A percentile compares a stretch with the other conserved stretches of the same genome.
Evolutionary conservation across 2,797 vertebrate genomes (phyloP).

Genomic region (Coregonus suidteri): DNA sequence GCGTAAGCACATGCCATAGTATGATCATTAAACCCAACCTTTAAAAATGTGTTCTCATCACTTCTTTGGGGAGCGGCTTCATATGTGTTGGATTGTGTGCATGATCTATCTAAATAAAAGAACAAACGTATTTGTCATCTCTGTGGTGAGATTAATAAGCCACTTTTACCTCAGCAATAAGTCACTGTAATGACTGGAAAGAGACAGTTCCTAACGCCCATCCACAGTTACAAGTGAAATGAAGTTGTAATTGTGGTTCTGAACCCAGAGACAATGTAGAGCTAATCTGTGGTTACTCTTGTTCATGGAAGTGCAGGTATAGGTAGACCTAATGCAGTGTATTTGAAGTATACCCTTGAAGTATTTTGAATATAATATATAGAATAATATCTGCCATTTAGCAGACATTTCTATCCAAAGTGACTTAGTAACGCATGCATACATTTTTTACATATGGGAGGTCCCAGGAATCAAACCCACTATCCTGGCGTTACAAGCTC

Average conservation of each 20-base stretch:
- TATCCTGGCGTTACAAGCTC: too few relatives aligned
- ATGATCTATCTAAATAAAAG: neutral
- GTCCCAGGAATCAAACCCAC: too few relatives aligned
- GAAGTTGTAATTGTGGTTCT: too few relatives aligned
- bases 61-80: neutral
- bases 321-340: too few relatives aligned
- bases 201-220: neutral
- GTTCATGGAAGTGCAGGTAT: too few relatives aligned
- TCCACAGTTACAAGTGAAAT: neutral
- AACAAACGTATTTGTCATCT: neutral
- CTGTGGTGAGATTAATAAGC: neutral
- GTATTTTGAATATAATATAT: neutral
- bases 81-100: neutral
- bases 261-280: too few relatives aligned
- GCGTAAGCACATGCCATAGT: neutral
- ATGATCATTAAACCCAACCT: neutral
- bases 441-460: too few relatives aligned
- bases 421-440: too few relatives aligned
- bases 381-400: too few relatives aligned
- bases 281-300: too few relatives aligned
- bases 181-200: neutral
- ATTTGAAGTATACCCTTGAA: neutral
- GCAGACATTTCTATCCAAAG: too few relatives aligned
- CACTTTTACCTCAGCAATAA: neutral
- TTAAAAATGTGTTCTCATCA: neutral